These are phyloP conservation scores for Mimas tiliae DNA, from an alignment of 2,888 invertebrate genomes.

Conservation along the genomic window DNA sequence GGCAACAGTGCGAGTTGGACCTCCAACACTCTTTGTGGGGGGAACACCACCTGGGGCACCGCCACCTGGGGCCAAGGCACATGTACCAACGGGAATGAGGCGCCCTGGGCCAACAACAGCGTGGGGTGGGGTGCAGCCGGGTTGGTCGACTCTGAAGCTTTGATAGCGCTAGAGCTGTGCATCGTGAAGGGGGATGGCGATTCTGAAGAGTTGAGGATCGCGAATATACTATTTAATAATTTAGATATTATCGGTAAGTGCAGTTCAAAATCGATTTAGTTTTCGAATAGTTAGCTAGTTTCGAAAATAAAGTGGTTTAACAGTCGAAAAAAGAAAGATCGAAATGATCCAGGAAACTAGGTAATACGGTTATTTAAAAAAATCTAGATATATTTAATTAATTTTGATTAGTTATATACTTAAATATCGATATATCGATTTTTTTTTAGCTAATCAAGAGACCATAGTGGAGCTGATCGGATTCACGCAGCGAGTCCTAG, in stretches of 20 bases:
- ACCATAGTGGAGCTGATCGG: constrained; percentile 96
- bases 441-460: constrained; percentile 93
- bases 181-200: constrained; percentile 75
- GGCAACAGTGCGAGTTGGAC: constrained; percentile 37
- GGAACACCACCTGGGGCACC: constrained; percentile 33
- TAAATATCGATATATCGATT: not conserved
- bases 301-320: not conserved
- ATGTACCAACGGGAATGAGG: constrained; percentile 87
- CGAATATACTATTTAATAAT: constrained; percentile 96
- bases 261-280: not conserved
- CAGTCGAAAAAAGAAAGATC: too few species aligned
- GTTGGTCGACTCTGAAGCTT: constrained; percentile 92
- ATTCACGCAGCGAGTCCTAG: constrained; percentile 90
- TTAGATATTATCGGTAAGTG: constrained; percentile 94
- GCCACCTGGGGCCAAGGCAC: constrained; percentile 84
- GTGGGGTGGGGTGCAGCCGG: constrained; percentile 88
- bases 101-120: constrained; percentile 89
- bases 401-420: too few species aligned
- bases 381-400: too few species aligned
- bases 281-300: not conserved
- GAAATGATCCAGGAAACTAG: too few species aligned
- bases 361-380: too few species aligned
- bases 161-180: constrained; percentile 86
- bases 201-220: constrained; percentile 87
- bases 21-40: constrained; percentile 23